A percentile compares a stretch with the other conserved stretches of the same genome.
phyloP scores from a whole-genome alignment of 2,797 vertebrate genomes.

The Macrochelys suwanniensis region DNA sequence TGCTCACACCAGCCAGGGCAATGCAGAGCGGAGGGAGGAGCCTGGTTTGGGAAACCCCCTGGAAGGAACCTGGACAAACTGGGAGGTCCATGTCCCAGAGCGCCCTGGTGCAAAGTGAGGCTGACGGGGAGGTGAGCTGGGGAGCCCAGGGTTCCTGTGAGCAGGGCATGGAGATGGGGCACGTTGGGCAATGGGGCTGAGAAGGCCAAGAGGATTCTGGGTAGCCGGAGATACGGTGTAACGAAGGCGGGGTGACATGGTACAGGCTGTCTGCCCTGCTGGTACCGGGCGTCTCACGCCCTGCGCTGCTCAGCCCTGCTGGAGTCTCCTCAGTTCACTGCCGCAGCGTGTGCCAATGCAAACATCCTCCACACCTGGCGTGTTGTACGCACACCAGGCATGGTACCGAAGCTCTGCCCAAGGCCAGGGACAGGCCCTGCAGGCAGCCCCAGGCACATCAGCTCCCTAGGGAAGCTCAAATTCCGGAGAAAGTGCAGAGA shows the following conservation, averaged over 20 bases:
- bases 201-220: background rate
- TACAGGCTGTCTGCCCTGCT: background rate
- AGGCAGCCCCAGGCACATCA: background rate
- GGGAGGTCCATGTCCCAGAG: background rate
- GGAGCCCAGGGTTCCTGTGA: background rate
- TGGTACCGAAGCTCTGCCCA: background rate
- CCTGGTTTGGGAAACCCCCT: too few species aligned
- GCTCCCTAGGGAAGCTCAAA: rapidly evolving
- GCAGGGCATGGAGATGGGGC: background rate
- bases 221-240: background rate
- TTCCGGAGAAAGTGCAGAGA: background rate
- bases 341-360: background rate
- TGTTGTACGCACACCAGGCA: too few species aligned
- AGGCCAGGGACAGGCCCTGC: background rate
- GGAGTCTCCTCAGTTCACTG: background rate
- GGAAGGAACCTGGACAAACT: background rate
- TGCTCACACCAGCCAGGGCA: too few species aligned
- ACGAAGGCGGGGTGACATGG: too few species aligned
- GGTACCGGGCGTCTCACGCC: background rate
- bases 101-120: background rate
- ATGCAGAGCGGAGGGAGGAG: too few species aligned
- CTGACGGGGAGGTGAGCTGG: background rate
- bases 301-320: too few species aligned
- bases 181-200: background rate
- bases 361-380: background rate